These are phyloP conservation scores for Cephonodes hylas DNA, from an alignment of 2,888 invertebrate species.

Conservation along the genomic window DNA sequence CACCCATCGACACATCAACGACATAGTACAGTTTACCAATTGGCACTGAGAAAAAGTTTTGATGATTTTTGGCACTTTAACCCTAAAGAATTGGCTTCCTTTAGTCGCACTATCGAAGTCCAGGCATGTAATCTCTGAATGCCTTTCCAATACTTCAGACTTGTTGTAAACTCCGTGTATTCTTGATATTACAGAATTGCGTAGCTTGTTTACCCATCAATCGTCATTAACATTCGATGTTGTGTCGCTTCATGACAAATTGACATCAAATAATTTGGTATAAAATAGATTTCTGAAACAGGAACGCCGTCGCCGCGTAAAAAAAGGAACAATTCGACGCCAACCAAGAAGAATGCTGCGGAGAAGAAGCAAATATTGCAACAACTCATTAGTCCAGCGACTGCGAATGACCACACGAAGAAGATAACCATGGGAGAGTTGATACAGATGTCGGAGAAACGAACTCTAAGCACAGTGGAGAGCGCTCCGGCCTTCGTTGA, in stretches of 20 bases:
- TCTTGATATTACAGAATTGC: conserved; percentile 42
- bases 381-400: conserved; percentile 86
- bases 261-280: conserved; percentile 22
- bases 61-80: conserved; percentile 41
- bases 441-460: conserved; percentile 86
- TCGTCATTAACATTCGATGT: conserved; percentile 44
- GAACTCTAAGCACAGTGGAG: conserved; percentile 69
- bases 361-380: conserved; percentile 90
- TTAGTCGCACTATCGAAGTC: conserved; percentile 58
- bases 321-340: conserved; percentile 90
- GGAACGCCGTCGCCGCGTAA: conserved; percentile 89
- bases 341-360: conserved; percentile 87
- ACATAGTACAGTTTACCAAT: conserved; percentile 24
- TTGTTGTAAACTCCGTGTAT: conserved; percentile 31
- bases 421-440: conserved; percentile 87
- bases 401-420: conserved; percentile 81
- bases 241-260: conserved; percentile 50
- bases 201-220: conserved; percentile 54
- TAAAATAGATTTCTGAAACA: conserved; percentile 53
- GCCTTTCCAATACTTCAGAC: background rate
- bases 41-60: conserved; percentile 44
- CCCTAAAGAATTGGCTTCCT: conserved; percentile 71
- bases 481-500: conserved; percentile 75
- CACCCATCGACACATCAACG: conserved; percentile 7
- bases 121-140: conserved; percentile 41